Conservation (phyloP, 2,113 vertebrate genomes). For the Gymnocephalus cernua region DNA sequence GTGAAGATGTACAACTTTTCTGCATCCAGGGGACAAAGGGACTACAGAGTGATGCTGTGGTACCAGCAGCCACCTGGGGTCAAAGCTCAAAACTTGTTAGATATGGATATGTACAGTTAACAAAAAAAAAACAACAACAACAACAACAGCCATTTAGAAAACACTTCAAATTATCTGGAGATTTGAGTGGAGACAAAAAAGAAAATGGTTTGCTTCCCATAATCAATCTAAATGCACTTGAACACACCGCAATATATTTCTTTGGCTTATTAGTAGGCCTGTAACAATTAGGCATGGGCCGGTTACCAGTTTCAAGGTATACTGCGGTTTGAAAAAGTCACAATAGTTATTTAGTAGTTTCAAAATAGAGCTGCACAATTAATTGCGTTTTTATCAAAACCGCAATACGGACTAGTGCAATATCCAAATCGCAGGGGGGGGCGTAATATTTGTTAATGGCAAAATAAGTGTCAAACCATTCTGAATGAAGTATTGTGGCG, state of each 20-base stretch:
- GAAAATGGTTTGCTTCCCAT: constrained; percentile 15
- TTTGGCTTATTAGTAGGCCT: constrained; percentile 36
- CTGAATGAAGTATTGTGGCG: too few species aligned
- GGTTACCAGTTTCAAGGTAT: too few species aligned
- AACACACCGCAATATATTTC: constrained; percentile 58
- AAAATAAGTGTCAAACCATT: too few species aligned
- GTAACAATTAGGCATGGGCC: too few species aligned
- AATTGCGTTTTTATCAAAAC: too few species aligned
- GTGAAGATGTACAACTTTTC: too few species aligned
- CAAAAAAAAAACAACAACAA: neutral
- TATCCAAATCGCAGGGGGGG: too few species aligned
- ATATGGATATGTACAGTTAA: constrained; percentile 9
- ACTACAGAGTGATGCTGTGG: constrained; percentile 67
- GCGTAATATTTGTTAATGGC: too few species aligned
- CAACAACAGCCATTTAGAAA: neutral
- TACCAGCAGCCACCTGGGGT: constrained; percentile 45
- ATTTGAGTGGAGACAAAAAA: constrained; percentile 24
- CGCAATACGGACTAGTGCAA: too few species aligned
- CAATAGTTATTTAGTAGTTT: too few species aligned
- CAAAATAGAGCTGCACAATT: too few species aligned
- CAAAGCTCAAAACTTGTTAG: constrained; percentile 27
- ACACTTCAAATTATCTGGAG: constrained; percentile 13
- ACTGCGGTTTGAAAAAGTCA: too few species aligned
- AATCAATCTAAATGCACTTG: neutral
- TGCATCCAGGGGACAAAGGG: constrained; percentile 45